A percentile compares a stretch with the other conserved stretches of the same genome.
Conservation (phyloP, 2,797 vertebrate genomes). For the Microctenopoma lineatum region DNA sequence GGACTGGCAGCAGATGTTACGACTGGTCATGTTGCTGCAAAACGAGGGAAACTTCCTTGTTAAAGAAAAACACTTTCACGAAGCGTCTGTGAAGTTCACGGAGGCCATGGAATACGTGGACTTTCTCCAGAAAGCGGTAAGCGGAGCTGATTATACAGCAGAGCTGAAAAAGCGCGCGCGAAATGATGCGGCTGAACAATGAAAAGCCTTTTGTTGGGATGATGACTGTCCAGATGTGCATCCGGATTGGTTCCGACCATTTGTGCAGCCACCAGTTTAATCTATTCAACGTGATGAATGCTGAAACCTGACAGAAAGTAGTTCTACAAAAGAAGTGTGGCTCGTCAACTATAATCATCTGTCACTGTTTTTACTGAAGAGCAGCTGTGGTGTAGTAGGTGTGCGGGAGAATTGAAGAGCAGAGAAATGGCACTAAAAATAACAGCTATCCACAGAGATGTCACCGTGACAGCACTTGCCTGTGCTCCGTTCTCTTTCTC, state of each 20-base stretch:
- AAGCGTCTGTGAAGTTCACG: constrained; percentile 79
- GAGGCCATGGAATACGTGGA: constrained; percentile 82
- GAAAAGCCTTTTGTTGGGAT: constrained; percentile 5
- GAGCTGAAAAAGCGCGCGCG: neutral
- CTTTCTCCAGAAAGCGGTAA: constrained; percentile 77
- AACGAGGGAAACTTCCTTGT: constrained; percentile 83
- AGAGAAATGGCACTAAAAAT: constrained; percentile 67
- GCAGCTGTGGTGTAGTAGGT: constrained; percentile 62
- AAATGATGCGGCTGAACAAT: neutral
- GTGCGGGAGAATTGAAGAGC: constrained; percentile 39
- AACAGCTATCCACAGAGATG: constrained; percentile 64
- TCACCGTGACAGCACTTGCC: constrained; percentile 55
- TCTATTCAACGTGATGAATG: constrained; percentile 21
- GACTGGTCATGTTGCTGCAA: constrained; percentile 82
- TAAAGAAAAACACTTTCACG: constrained; percentile 70
- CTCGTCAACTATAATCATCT: constrained; percentile 48
- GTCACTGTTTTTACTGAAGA: constrained; percentile 46
- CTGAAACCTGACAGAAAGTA: constrained; percentile 18
- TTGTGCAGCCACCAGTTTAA: constrained; percentile 7
- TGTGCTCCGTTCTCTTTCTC: constrained; percentile 42
- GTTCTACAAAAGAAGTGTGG: constrained; percentile 23
- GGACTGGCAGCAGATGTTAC: constrained; percentile 85
- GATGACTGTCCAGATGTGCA: constrained; percentile 21
- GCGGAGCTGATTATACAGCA: constrained; percentile 2
- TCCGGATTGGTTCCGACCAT: neutral